Percentiles rank a stretch among this genome's conserved stretches.
Evolutionary conservation across 2,888 invertebrate species (phyloP).

Genomic region (Drosophila anomelani): DNA sequence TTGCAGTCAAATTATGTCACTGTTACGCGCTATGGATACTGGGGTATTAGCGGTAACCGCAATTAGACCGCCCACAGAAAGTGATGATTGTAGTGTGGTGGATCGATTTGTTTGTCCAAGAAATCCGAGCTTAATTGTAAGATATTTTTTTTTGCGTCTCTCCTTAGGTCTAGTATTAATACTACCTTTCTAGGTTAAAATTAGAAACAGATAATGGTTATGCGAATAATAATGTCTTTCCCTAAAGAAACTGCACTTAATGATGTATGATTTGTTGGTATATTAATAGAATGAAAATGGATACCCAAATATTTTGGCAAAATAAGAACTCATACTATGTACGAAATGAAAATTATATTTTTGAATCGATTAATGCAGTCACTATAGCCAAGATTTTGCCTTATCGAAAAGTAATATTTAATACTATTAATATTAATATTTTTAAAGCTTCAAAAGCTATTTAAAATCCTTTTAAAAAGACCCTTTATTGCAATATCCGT

Average conservation of each 20-base stretch:
- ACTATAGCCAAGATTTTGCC: neutral
- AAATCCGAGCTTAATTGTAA: constrained; percentile 9
- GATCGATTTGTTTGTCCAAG: constrained; percentile 20
- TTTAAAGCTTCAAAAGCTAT: neutral
- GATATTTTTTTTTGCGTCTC: neutral
- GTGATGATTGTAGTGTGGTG: constrained; percentile 27
- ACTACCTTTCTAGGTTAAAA: neutral
- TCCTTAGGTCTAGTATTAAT: neutral
- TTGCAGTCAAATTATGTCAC: constrained; percentile 72
- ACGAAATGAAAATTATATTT: neutral
- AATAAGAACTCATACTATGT: neutral
- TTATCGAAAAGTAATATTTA: too few species aligned
- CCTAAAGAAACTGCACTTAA: neutral
- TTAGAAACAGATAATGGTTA: neutral
- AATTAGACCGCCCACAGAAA: constrained; percentile 50
- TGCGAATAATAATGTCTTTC: too few species aligned
- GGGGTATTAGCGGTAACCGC: constrained; percentile 67
- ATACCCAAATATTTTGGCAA: neutral
- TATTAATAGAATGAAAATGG: too few species aligned
- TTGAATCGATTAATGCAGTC: neutral
- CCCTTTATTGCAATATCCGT: too few species aligned
- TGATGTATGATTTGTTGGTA: too few species aligned
- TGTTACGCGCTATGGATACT: constrained; percentile 75
- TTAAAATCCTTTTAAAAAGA: neutral
- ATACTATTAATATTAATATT: too few species aligned